Evolutionary conservation across 2,888 invertebrate species (phyloP).

Genomic region (Melangyna quadrimaculata): DNA sequence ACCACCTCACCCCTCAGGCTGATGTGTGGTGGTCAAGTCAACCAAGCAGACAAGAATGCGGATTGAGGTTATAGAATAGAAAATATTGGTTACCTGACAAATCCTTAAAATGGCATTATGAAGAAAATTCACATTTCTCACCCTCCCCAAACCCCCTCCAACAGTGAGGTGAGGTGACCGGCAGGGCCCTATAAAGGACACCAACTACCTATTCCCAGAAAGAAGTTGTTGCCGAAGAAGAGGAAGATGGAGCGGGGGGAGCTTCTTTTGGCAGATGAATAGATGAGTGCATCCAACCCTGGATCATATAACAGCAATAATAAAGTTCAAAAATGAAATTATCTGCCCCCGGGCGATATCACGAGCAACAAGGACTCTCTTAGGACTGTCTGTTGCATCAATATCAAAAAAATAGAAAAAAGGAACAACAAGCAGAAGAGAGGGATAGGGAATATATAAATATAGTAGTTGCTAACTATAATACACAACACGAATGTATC

Average conservation of each 20-base stretch:
- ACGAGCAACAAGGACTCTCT: constrained; percentile 61
- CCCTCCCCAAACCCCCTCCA: too few relatives aligned
- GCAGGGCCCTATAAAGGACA: background rate
- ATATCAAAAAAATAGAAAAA: constrained; percentile 10
- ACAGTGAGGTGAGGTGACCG: background rate
- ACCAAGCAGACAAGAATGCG: constrained; percentile 45
- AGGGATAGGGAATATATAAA: background rate
- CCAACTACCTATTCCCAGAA: background rate
- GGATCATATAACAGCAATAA: constrained; percentile 62
- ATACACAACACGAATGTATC: constrained; percentile 41
- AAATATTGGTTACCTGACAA: constrained; percentile 72
- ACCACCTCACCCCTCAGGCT: constrained; percentile 14
- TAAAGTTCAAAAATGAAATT: constrained; percentile 72
- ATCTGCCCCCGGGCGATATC: constrained; percentile 67
- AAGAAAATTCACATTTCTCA: constrained; percentile 72
- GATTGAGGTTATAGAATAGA: constrained; percentile 71
- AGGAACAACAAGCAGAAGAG: background rate
- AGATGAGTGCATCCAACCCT: constrained; percentile 52
- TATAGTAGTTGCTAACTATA: constrained; percentile 36
- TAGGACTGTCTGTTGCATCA: constrained; percentile 69
- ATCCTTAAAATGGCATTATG: constrained; percentile 71
- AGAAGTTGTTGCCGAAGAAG: background rate
- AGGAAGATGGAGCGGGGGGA: background rate
- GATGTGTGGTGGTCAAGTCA: constrained; percentile 24
- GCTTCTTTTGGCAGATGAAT: constrained; percentile 11